phyloP scores from a whole-genome alignment of 64 coral and sea anemone species.

The Astreopora myriophthalma region DNA sequence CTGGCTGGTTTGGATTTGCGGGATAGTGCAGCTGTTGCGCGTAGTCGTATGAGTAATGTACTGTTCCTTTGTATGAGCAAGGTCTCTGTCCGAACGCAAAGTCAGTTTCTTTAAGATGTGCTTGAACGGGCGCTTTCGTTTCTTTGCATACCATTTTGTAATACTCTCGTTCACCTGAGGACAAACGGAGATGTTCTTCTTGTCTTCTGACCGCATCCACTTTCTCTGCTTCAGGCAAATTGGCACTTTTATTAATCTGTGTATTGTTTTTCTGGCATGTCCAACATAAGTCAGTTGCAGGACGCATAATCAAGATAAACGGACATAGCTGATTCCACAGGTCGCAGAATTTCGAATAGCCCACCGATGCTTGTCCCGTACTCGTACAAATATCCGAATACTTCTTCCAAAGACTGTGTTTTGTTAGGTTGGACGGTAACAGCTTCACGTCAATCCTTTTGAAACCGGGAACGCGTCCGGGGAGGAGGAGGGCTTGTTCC shows the following conservation, averaged over 20 bases:
- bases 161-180: not conserved
- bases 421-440: slow-evolving; percentile 46
- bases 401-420: slow-evolving; percentile 35
- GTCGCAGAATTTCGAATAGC: slow-evolving; percentile 64
- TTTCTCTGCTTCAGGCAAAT: not conserved
- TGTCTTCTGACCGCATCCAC: not conserved
- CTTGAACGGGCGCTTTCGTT: not conserved
- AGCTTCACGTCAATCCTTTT: slow-evolving; percentile 32
- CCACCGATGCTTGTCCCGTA: not conserved
- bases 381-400: not conserved
- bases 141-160: not conserved
- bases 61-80: slow-evolving; percentile 8
- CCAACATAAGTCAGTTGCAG: slow-evolving; percentile 42
- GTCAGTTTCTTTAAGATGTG: not conserved
- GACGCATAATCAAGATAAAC: slow-evolving; percentile 32
- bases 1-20: slow-evolving; percentile 5
- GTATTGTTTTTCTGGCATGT: slow-evolving; percentile 63
- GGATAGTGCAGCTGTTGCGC: not conserved
- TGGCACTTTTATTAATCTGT: slow-evolving; percentile 3
- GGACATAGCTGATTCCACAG: slow-evolving; percentile 45
- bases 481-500: slow-evolving; percentile 49
- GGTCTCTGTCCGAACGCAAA: not conserved
- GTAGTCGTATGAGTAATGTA: not conserved
- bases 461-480: slow-evolving; percentile 59
- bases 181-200: not conserved